Conservation (phyloP, 2,113 vertebrate genomes). For the Hydrolagus affinis region DNA sequence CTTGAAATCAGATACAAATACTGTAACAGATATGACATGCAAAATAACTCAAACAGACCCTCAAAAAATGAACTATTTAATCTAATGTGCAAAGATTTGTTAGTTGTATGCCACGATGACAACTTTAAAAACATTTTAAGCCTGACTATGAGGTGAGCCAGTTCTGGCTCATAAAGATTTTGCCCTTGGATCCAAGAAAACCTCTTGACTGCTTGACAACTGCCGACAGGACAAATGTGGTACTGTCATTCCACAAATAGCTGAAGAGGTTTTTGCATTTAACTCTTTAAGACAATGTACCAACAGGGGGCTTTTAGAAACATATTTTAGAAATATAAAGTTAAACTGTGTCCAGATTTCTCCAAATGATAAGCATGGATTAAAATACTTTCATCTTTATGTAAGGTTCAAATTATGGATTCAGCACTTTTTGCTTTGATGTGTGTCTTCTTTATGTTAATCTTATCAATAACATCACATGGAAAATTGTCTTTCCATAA, state of each 20-base stretch:
- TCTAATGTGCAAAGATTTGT: conserved; percentile 65
- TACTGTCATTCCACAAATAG: too few relatives aligned
- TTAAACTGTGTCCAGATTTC: not conserved
- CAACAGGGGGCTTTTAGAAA: not conserved
- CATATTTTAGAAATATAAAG: too few relatives aligned
- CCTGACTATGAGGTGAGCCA: not conserved
- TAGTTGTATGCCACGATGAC: conserved; percentile 33
- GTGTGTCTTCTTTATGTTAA: not conserved
- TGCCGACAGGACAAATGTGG: not conserved
- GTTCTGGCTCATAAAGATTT: not conserved
- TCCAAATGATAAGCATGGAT: not conserved
- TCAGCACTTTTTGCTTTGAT: not conserved
- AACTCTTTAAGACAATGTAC: not conserved
- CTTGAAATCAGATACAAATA: conserved; percentile 82
- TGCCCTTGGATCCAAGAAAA: not conserved
- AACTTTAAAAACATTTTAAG: not conserved
- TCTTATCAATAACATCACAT: not conserved
- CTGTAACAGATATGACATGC: conserved; percentile 62
- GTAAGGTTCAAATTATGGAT: too few relatives aligned
- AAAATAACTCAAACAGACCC: conserved; percentile 66
- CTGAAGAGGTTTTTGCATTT: not conserved
- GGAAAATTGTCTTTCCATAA: not conserved
- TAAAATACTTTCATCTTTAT: too few relatives aligned
- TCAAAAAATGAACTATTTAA: conserved; percentile 81
- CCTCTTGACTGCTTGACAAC: not conserved